Conservation (phyloP, 30 jellyfish, hydroid and myxozoan genomes). For the Chironex yamaguchii region DNA sequence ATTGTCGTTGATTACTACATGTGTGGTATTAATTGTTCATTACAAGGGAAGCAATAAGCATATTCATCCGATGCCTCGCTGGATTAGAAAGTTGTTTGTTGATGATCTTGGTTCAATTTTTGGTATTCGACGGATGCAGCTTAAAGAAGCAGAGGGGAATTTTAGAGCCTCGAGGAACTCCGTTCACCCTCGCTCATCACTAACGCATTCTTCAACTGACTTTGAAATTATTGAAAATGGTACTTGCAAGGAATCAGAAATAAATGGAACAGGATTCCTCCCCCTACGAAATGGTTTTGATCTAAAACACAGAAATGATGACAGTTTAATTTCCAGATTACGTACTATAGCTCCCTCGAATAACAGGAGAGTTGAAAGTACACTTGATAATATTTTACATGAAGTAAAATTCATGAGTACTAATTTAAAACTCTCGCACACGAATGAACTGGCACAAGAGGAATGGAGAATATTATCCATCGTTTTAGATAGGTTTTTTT, state of each 20-base stretch:
- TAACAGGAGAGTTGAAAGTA: conserved; percentile 11
- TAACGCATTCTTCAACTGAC: background rate
- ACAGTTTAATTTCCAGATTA: background rate
- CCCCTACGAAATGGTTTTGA: background rate
- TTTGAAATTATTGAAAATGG: background rate
- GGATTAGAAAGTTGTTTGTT: conserved; percentile 76
- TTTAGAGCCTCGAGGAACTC: background rate
- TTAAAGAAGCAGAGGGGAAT: background rate
- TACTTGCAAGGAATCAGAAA: too few relatives aligned
- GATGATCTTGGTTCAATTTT: conserved; percentile 48
- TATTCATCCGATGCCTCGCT: conserved; percentile 78
- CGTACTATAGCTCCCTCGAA: background rate
- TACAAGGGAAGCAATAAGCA: conserved; percentile 71
- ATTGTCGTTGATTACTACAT: conserved; percentile 80
- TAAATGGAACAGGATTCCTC: too few relatives aligned
- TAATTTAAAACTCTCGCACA: conserved; percentile 58
- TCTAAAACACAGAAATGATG: background rate
- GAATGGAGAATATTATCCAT: conserved; percentile 84
- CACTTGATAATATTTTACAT: conserved; percentile 51
- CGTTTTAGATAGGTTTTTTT: conserved; percentile 87
- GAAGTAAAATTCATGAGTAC: conserved; percentile 79
- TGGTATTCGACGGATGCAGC: conserved; percentile 31
- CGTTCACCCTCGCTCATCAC: too few relatives aligned
- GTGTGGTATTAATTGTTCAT: conserved; percentile 85
- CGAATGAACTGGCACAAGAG: conserved; percentile 68